phyloP scores from a whole-genome alignment of 2,888 invertebrate species.

The Polyploca ridens region DNA sequence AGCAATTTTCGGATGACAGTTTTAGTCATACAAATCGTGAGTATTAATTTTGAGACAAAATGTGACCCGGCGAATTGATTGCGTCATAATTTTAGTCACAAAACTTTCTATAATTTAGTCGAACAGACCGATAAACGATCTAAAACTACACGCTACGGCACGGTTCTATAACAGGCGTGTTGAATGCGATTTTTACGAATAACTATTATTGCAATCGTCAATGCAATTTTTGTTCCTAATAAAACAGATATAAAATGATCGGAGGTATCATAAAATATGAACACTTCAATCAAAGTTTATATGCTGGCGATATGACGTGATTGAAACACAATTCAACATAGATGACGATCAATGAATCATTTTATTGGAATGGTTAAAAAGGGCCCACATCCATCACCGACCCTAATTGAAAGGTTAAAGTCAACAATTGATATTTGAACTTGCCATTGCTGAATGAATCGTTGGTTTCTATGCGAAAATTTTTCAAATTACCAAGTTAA shows the following conservation, averaged over 20 bases:
- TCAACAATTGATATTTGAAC: conserved; percentile 51
- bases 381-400: conserved; percentile 36
- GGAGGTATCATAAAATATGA: not conserved
- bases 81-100: conserved; percentile 47
- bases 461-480: not conserved
- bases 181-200: conserved; percentile 31
- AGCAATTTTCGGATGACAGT: too few species aligned
- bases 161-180: conserved; percentile 33
- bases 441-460: conserved; percentile 28
- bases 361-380: conserved; percentile 38
- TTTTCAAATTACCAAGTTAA: not conserved
- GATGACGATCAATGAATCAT: conserved; percentile 40
- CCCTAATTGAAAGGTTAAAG: conserved; percentile 52
- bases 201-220: not conserved
- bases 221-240: not conserved
- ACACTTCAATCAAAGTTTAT: not conserved
- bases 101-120: conserved; percentile 57
- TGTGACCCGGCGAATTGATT: conserved; percentile 51
- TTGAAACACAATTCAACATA: conserved; percentile 47
- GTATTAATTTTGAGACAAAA: conserved; percentile 46
- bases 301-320: conserved; percentile 24
- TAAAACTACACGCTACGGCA: conserved; percentile 27
- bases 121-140: conserved; percentile 33
- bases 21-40: not conserved
- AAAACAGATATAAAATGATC: not conserved